Evolutionary conservation across 1,140 invertebrate species (phyloP).

Genomic region (Drosophila triauraria): DNA sequence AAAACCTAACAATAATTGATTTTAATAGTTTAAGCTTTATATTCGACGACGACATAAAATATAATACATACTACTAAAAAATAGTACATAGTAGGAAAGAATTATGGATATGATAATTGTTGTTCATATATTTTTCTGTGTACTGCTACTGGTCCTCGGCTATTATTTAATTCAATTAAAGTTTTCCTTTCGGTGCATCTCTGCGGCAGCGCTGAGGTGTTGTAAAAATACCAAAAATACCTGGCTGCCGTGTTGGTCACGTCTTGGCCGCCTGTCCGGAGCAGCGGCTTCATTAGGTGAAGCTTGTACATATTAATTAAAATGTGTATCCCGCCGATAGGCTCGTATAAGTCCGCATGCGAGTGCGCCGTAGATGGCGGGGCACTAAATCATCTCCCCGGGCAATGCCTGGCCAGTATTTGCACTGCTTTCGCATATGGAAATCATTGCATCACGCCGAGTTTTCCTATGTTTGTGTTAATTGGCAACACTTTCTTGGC

Average conservation of each 20-base stretch:
- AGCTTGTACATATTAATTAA: slow-evolving; percentile 82
- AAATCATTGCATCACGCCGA: slow-evolving; percentile 58
- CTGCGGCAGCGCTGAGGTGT: slow-evolving; percentile 52
- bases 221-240: slow-evolving; percentile 83
- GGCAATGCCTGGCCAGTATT: slow-evolving; percentile 37
- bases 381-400: slow-evolving; percentile 78
- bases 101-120: too few species aligned
- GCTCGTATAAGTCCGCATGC: slow-evolving; percentile 51
- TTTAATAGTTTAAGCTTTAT: too few species aligned
- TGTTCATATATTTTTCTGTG: not conserved
- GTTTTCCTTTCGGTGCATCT: not conserved
- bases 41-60: too few species aligned
- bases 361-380: slow-evolving; percentile 26
- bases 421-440: slow-evolving; percentile 70
- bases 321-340: slow-evolving; percentile 60
- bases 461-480: slow-evolving; percentile 49
- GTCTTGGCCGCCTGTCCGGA: slow-evolving; percentile 39
- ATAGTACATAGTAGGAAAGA: too few species aligned
- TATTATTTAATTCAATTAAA: not conserved
- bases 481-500: slow-evolving; percentile 54
- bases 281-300: slow-evolving; percentile 76
- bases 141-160: too few species aligned
- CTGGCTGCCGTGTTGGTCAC: slow-evolving; percentile 65
- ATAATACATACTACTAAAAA: too few species aligned
- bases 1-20: too few species aligned